These are phyloP conservation scores for Machaerirhynchus nigripectus DNA, from an alignment of 2,113 vertebrate genomes.

Conservation along the genomic window DNA sequence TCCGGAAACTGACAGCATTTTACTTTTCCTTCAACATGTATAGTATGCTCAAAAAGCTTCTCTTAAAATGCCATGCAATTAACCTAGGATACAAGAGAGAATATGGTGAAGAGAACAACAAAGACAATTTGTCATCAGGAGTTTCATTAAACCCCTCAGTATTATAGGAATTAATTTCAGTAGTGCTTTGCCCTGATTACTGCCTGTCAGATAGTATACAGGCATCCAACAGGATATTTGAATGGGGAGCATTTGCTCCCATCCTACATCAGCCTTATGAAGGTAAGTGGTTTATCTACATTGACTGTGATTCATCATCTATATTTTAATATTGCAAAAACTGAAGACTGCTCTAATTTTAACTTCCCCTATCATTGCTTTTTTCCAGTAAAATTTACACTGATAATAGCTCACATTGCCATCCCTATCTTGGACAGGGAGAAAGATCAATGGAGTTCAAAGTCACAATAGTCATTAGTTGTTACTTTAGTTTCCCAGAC, in stretches of 20 bases:
- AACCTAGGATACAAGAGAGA: slow-evolving; percentile 4
- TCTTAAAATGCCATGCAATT: slow-evolving; percentile 34
- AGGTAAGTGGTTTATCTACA: slow-evolving; percentile 16
- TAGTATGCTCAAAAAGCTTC: neutral
- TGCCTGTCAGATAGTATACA: neutral
- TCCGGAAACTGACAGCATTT: slow-evolving; percentile 28
- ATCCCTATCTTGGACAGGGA: neutral
- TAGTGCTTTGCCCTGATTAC: slow-evolving; percentile 25
- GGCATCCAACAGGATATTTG: slow-evolving; percentile 10
- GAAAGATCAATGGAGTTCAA: neutral
- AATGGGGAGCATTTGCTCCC: neutral
- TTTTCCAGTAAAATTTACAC: neutral
- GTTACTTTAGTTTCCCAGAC: neutral
- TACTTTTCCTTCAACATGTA: neutral
- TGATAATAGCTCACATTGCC: neutral
- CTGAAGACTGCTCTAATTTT: neutral
- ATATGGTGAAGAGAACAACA: neutral
- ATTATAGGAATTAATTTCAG: slow-evolving; percentile 41
- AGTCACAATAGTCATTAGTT: neutral
- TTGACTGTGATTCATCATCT: neutral
- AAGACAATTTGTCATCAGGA: slow-evolving; percentile 55
- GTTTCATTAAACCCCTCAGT: slow-evolving; percentile 25
- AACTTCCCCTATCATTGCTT: neutral
- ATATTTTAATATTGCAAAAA: neutral
- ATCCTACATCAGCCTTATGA: neutral